Percentiles rank a stretch among this genome's conserved stretches.
Evolutionary conservation across 2,888 invertebrate genomes (phyloP).

Genomic region (Polyploca ridens): DNA sequence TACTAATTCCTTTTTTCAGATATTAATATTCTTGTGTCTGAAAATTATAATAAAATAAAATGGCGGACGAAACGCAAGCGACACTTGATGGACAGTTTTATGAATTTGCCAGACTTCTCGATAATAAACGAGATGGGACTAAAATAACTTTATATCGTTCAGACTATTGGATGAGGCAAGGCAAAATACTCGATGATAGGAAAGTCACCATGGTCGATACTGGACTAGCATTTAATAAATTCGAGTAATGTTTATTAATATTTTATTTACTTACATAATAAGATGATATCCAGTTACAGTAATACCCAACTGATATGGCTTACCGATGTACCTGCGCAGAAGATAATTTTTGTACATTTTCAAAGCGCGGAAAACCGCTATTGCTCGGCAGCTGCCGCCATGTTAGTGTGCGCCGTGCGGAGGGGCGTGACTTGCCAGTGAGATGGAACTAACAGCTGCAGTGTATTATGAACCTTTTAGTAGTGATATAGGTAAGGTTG

Average conservation of each 20-base stretch:
- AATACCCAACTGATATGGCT: too few species aligned
- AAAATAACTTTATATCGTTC: slow-evolving; percentile 64
- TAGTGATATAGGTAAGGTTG: too few species aligned
- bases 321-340: too few species aligned
- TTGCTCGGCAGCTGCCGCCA: too few species aligned
- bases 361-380: too few species aligned
- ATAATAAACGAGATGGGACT: slow-evolving; percentile 55
- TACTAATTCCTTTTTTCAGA: background rate
- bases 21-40: background rate
- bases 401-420: too few species aligned
- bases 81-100: slow-evolving; percentile 65
- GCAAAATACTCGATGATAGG: slow-evolving; percentile 66
- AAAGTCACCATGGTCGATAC: slow-evolving; percentile 73
- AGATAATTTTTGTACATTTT: too few species aligned
- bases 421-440: too few species aligned
- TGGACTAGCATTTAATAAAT: slow-evolving; percentile 64
- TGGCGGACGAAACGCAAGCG: slow-evolving; percentile 67
- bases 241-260: slow-evolving; percentile 38
- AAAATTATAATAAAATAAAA: slow-evolving; percentile 23
- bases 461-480: too few species aligned
- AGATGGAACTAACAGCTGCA: too few species aligned
- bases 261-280: too few species aligned
- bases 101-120: slow-evolving; percentile 55
- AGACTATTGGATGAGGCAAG: slow-evolving; percentile 75
- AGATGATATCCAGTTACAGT: too few species aligned